Evolutionary conservation across 2,888 invertebrate species (phyloP).

Genomic region (Smittia sp.): DNA sequence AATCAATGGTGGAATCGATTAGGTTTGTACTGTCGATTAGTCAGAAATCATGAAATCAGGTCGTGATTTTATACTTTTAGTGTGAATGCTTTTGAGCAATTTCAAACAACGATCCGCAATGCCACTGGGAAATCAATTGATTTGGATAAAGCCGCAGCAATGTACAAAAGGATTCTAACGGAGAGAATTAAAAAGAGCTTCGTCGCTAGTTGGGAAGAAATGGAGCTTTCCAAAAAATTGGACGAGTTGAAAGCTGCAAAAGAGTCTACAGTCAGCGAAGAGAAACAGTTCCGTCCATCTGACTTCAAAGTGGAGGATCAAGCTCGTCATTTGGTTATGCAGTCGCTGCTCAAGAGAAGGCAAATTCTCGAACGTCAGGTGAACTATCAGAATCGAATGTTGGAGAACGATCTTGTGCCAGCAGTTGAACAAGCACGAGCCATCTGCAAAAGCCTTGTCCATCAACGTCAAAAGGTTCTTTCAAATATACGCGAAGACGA

Average conservation of each 20-base stretch:
- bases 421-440: neutral
- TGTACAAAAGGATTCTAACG: constrained; percentile 22
- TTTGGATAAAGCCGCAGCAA: neutral
- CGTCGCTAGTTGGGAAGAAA: constrained; percentile 19
- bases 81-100: neutral
- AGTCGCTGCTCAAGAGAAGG: neutral
- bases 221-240: neutral
- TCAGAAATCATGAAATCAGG: neutral
- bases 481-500: no score
- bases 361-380: neutral
- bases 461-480: no score
- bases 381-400: neutral
- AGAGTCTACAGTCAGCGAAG: neutral
- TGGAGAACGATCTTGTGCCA: neutral
- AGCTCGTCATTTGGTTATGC: neutral
- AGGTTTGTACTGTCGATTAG: neutral
- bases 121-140: neutral
- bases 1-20: neutral
- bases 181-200: constrained; percentile 11
- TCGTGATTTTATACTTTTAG: neutral
- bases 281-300: constrained; percentile 29
- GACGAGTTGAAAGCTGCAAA: neutral
- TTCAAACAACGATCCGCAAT: neutral
- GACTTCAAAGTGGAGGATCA: constrained; percentile 10
- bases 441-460: no score